Evolutionary conservation across 2,888 invertebrate species (phyloP), one percentile per base, ranked within the genome.

Genomic region (Muschampia staudingeri): DNA sequence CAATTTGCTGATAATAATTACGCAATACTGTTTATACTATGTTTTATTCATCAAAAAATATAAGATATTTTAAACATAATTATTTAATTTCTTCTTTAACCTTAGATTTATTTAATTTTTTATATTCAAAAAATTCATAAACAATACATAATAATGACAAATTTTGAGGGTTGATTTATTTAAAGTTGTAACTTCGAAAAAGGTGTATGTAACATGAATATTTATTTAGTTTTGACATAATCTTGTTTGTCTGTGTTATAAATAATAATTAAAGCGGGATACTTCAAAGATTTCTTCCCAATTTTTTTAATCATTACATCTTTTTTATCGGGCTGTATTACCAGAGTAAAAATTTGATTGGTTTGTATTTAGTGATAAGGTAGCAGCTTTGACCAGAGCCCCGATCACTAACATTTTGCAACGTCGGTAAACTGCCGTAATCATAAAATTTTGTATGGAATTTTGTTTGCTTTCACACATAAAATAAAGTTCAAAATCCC

Each of bases 331-430:
- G 19, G 19, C 19, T 3, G 7, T 6, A 7, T 52, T 11, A 65
- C n/a, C 11, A 25, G 2, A 61, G 19, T 61, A 9, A 61, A 7
- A 25, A 61, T 30, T 65, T 65, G 30, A 65, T 25, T 30, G 14
- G 14, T 71, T 42, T 42, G 42, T 71, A 42, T 19, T 14, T 65
- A 65, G 42, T 19, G 6, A 25, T 19, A 42, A 42, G 25, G 40
- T 69, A 81, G 69, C 81, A 42, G 70, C 76, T 76, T 75, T 16
- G 56, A 80, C 40, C 25, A 25, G 25, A 25, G 25, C 25, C 25
- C 25, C 25, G 25, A 25, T 25, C 25, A 25, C 25, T 25, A 25
- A 25, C 25, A 25, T 25, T 25, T 25, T 25, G 25, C 25, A 25
- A 25, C 25, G 25, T 25, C 25, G 25, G 25, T 25, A 25, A 25